A percentile compares a stretch with the other conserved stretches of the same genome.
Conservation (phyloP, 2,888 invertebrate species). For the Tachina fera region DNA sequence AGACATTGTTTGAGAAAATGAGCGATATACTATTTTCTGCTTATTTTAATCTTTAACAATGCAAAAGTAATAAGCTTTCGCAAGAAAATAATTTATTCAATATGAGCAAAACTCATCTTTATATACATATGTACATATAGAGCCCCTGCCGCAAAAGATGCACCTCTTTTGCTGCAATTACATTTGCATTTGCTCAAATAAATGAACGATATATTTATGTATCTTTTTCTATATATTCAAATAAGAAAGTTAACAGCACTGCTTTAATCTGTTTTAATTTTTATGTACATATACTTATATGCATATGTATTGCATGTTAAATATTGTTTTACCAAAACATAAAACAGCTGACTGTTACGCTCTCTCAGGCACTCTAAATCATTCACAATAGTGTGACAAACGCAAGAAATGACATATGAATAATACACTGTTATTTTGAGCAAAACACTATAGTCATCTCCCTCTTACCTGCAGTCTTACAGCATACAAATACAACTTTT, state of each 20-base stretch:
- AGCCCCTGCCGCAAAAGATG: no score
- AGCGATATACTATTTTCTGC: no score
- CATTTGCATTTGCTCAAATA: no score
- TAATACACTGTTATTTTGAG: constrained; percentile 35
- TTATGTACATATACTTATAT: background rate
- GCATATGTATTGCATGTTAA: background rate
- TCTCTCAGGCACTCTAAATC: background rate
- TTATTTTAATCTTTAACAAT: no score
- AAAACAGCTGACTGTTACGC: constrained; percentile 57
- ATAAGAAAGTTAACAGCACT: constrained; percentile 10
- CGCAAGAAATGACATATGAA: constrained; percentile 49
- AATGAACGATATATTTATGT: no score
- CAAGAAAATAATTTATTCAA: no score
- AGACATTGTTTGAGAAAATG: no score
- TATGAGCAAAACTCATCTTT: no score
- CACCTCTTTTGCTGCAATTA: no score
- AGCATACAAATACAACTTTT: constrained; percentile 31
- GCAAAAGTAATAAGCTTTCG: no score
- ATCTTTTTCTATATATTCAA: background rate
- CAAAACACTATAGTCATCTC: constrained; percentile 31
- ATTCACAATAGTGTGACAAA: constrained; percentile 67
- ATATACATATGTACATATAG: no score
- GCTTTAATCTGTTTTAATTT: background rate
- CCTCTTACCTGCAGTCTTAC: constrained; percentile 6
- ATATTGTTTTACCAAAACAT: constrained; percentile 47